Percentiles rank a stretch among this genome's conserved stretches.
These are phyloP conservation scores for Psix sp. DNA, from an alignment of 1,140 invertebrate species.

Conservation along the genomic window DNA sequence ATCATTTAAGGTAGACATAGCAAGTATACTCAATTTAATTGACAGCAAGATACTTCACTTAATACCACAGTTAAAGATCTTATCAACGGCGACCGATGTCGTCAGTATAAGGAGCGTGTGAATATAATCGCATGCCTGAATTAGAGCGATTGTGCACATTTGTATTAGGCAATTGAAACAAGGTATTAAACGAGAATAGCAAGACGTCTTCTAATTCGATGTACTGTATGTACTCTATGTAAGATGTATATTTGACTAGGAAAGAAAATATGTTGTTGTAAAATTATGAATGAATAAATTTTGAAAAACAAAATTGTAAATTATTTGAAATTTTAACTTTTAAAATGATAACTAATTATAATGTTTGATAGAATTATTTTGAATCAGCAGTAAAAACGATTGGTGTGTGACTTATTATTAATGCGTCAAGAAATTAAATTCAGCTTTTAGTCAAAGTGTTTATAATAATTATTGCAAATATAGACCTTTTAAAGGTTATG, in stretches of 20 bases:
- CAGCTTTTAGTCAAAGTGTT: too few species aligned
- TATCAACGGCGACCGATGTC: slow-evolving; percentile 50
- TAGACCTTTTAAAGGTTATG: too few species aligned
- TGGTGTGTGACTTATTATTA: too few species aligned
- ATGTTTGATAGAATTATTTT: too few species aligned
- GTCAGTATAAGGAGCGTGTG: slow-evolving; percentile 42
- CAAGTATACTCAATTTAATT: slow-evolving; percentile 51
- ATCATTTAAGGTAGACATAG: slow-evolving; percentile 41
- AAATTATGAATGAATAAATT: too few species aligned
- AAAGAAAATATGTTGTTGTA: too few species aligned
- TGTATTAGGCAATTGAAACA: slow-evolving; percentile 34
- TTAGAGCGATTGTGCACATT: slow-evolving; percentile 44
- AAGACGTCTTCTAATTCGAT: neutral
- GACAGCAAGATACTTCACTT: slow-evolving; percentile 50
- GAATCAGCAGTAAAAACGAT: too few species aligned
- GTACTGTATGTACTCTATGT: neutral
- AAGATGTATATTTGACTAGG: neutral
- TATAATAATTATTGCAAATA: too few species aligned
- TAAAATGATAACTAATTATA: too few species aligned
- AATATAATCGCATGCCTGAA: slow-evolving; percentile 45
- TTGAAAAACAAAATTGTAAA: too few species aligned
- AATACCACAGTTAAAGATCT: slow-evolving; percentile 48
- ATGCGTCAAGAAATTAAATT: too few species aligned
- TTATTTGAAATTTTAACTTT: too few species aligned
- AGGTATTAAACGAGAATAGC: slow-evolving; percentile 14